Base-by-base conservation (phyloP, 2,113 vertebrate genomes). In the Vanacampus margaritifer region DNA sequence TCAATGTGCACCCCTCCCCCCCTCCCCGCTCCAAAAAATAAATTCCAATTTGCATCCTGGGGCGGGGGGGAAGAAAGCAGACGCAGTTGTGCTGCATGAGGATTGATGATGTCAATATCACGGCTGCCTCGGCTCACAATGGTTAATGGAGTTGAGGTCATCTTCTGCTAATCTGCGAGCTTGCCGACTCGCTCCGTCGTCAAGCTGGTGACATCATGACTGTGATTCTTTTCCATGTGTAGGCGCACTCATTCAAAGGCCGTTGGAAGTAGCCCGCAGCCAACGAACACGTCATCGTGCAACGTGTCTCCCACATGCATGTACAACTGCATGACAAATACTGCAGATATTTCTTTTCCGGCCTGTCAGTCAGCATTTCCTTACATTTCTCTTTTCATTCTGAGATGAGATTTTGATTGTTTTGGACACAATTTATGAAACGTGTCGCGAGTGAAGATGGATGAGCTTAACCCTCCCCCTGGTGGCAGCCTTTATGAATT, bases 201-300 rank as follows among this genome's bases (percentile, higher is more conserved):
- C 67, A 65, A 72, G 79, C 62, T 81, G 79, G 83, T 83, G 76
- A 65, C 73, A 69, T 79, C 81, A 80, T 86, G 80, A 84, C 62
- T 65, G 62, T 11, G 59, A 46, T 57, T 81, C 73, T 75, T 69
- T 39, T 67, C 65, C 64, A 65, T 28, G 3, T 24, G 43, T 35
- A 43, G 9, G 35, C 43, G 59, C 63, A 64, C 39, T 63, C 48
- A 39, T 48, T 56, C 57, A 62, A 28, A 68, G 26, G 53, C 46
- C 21, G 67, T 28, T 50, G 17, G n/a, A 32, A 6, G 12, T 12
- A 45, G 21, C 60, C 45, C 43, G 23, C 54, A 48, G 35, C 19
- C n/a, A 24, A 13, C 16, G 21, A 61, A 61, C 13, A 63, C 36
- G 21, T 58, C 28, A 46, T 43, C n/a, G 64, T 43, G 21, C 32